Percentiles rank a stretch among this genome's conserved stretches.
These are phyloP conservation scores for Drosophila virilis DNA, from an alignment of 1,140 invertebrate species.

Conservation along the genomic window DNA sequence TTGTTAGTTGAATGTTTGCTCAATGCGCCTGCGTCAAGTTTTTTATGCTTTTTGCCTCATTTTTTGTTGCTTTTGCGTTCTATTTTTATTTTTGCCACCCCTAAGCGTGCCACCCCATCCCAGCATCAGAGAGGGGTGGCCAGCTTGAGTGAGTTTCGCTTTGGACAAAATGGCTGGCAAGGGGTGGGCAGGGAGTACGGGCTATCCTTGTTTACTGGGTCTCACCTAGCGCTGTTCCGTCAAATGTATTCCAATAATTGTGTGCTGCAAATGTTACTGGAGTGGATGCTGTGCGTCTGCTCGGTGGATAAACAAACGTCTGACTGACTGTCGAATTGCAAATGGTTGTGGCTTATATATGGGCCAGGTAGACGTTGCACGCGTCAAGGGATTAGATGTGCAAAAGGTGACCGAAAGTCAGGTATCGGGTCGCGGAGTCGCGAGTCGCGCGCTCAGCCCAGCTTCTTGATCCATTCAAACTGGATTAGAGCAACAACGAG, in stretches of 20 bases:
- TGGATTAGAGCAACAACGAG: conserved; percentile 61
- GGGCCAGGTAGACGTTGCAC: conserved; percentile 64
- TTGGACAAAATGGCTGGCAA: conserved; percentile 48
- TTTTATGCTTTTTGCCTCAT: conserved; percentile 40
- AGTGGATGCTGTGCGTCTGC: conserved; percentile 37
- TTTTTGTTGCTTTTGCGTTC: conserved; percentile 42
- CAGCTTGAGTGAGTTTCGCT: conserved; percentile 62
- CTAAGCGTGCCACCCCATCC: conserved; percentile 36
- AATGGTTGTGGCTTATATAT: conserved; percentile 56
- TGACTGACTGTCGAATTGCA: conserved; percentile 60
- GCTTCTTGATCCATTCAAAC: conserved; percentile 71
- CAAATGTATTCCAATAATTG: conserved; percentile 36
- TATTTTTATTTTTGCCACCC: conserved; percentile 67
- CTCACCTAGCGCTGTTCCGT: conserved; percentile 39
- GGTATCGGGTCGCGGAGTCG: conserved; percentile 53
- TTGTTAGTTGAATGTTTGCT: conserved; percentile 7
- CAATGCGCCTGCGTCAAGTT: conserved; percentile 70
- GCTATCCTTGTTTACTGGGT: conserved; percentile 14
- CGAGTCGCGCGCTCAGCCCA: conserved; percentile 32
- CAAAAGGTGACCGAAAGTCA: conserved; percentile 61
- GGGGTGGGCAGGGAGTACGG: neutral
- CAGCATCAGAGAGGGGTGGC: conserved; percentile 31
- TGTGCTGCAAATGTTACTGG: conserved; percentile 1
- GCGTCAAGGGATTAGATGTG: conserved; percentile 70
- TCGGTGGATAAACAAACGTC: conserved; percentile 49